These are phyloP conservation scores for Aphaenogaster ashmeadi DNA, from an alignment of 1,140 invertebrate species.

Conservation along the genomic window DNA sequence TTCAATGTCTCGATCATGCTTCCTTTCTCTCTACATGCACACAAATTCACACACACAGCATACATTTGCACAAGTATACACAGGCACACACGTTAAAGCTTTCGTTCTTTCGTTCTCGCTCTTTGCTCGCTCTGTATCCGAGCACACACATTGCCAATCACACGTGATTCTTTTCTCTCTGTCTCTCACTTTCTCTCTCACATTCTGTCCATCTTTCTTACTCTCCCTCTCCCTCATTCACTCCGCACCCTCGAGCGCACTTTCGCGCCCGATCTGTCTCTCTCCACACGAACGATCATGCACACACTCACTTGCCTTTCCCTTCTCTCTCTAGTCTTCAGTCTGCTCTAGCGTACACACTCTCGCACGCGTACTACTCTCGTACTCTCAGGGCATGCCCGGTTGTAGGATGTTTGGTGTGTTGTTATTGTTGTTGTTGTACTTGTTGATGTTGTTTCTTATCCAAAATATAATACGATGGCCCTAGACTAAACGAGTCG, in stretches of 20 bases:
- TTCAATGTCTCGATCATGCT: slow-evolving; percentile 10
- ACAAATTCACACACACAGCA: slow-evolving; percentile 16
- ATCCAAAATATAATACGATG: slow-evolving; percentile 53
- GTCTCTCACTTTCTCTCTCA: slow-evolving; percentile 42
- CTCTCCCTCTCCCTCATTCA: slow-evolving; percentile 31
- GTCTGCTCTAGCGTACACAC: slow-evolving; percentile 59
- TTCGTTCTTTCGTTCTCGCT: slow-evolving; percentile 54
- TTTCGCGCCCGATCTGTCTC: slow-evolving; percentile 63
- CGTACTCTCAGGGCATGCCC: slow-evolving; percentile 87
- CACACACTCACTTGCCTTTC: slow-evolving; percentile 46
- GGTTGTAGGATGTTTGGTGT: slow-evolving; percentile 86
- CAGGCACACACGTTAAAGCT: slow-evolving; percentile 38
- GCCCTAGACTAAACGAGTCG: slow-evolving; percentile 44
- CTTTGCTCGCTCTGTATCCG: slow-evolving; percentile 10
- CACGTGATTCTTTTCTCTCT: slow-evolving; percentile 45
- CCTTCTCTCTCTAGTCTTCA: slow-evolving; percentile 49
- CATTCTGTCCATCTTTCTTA: slow-evolving; percentile 10
- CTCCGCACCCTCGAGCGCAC: slow-evolving; percentile 65
- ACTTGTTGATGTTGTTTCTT: slow-evolving; percentile 67
- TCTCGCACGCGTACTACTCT: slow-evolving; percentile 83
- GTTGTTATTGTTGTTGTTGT: slow-evolving; percentile 75
- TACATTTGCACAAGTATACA: slow-evolving; percentile 30
- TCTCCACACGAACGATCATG: slow-evolving; percentile 38
- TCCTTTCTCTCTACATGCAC: slow-evolving; percentile 48
- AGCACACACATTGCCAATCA: slow-evolving; percentile 42